A percentile compares a stretch with the other conserved stretches of the same genome.
Conservation (phyloP, 30 jellyfish, hydroid and myxozoan species). For the Aurelia sp. region DNA sequence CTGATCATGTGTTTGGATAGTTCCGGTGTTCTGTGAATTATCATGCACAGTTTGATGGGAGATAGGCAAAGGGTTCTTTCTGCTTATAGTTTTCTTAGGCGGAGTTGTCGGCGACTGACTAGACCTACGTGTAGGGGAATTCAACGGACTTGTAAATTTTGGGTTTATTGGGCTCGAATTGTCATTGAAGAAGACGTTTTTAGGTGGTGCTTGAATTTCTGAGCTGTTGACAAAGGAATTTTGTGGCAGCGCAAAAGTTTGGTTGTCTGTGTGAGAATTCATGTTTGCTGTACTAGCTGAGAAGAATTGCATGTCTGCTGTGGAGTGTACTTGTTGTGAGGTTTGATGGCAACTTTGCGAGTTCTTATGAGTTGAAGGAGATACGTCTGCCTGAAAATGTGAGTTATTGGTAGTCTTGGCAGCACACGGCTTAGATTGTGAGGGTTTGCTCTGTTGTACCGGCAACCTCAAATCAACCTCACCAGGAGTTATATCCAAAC, state of each 20-base stretch:
- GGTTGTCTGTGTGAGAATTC: not conserved
- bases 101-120: not conserved
- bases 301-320: not conserved
- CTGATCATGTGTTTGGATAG: not conserved
- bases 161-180: not conserved
- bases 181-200: not conserved
- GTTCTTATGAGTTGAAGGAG: not conserved
- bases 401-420: not conserved
- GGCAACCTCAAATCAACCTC: not conserved
- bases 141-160: slow-evolving; percentile 23
- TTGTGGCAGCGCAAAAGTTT: not conserved
- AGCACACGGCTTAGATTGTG: not conserved
- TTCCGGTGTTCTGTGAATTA: not conserved
- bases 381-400: not conserved
- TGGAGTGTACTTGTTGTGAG: not conserved
- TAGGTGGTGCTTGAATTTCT: not conserved
- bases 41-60: not conserved
- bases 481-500: not conserved
- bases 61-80: slow-evolving; percentile 1
- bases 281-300: not conserved
- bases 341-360: not conserved
- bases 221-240: not conserved
- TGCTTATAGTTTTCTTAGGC: not conserved
- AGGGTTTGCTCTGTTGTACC: not conserved
- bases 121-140: slow-evolving; percentile 11